These are phyloP conservation scores for Pitangus sulphuratus DNA, from an alignment of 2,797 vertebrate species.

Conservation along the genomic window DNA sequence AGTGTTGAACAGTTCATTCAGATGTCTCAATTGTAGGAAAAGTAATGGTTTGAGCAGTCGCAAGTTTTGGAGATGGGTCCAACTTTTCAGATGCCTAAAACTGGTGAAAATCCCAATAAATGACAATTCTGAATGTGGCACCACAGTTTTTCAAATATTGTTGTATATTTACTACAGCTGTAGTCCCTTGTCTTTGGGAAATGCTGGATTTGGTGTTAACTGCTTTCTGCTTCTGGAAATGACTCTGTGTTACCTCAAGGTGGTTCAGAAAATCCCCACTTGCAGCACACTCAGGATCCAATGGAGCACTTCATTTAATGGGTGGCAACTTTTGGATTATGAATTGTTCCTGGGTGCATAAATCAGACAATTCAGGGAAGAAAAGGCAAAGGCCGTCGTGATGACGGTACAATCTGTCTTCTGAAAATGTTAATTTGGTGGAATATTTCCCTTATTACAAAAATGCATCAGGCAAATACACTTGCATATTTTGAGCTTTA, in stretches of 20 bases:
- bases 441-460: neutral
- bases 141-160: neutral
- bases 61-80: too few species aligned
- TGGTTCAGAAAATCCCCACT: neutral
- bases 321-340: neutral
- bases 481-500: neutral
- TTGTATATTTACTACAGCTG: rapidly evolving
- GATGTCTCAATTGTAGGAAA: neutral
- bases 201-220: neutral
- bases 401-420: neutral
- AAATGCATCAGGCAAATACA: neutral
- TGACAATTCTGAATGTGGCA: neutral
- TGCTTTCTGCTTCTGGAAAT: rapidly evolving
- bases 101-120: neutral
- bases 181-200: neutral
- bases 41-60: neutral
- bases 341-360: neutral
- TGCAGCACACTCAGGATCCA: neutral
- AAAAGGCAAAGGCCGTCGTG: neutral
- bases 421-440: neutral
- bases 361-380: neutral
- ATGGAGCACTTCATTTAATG: neutral
- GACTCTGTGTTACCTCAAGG: neutral
- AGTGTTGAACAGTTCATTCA: neutral
- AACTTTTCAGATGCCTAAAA: neutral